These are phyloP conservation scores for Conops quadrifasciatus DNA, from an alignment of 2,888 invertebrate genomes.

Conservation along the genomic window DNA sequence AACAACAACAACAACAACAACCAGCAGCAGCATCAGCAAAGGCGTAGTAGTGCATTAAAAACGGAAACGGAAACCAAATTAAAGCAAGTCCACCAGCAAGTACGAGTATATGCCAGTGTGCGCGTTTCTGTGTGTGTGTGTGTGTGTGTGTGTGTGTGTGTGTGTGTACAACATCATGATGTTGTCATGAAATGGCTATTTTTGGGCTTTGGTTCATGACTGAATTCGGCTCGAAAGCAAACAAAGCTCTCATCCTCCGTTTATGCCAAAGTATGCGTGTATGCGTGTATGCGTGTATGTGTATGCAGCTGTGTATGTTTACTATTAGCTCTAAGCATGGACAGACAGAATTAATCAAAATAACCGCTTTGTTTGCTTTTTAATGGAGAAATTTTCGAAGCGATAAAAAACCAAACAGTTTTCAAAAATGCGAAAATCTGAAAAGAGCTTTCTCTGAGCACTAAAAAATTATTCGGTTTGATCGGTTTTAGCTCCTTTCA, in stretches of 20 bases:
- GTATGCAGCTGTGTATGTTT: neutral
- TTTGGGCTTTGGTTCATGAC: neutral
- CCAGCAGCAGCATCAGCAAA: too few species aligned
- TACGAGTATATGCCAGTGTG: neutral
- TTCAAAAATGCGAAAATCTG: too few species aligned
- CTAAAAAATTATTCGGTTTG: too few species aligned
- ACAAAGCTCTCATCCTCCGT: neutral
- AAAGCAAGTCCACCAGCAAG: neutral
- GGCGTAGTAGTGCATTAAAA: neutral
- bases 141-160: neutral
- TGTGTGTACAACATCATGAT: neutral
- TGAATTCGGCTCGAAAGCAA: neutral
- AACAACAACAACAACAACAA: too few species aligned
- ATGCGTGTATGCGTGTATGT: neutral
- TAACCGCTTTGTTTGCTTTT: too few species aligned
- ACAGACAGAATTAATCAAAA: too few species aligned
- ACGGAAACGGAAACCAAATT: constrained; percentile 12
- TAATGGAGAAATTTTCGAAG: too few species aligned
- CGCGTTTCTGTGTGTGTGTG: neutral
- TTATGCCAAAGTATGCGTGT: neutral
- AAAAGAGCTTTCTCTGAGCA: too few species aligned
- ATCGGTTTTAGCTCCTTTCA: too few species aligned
- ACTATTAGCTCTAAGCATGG: neutral
- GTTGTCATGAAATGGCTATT: neutral
- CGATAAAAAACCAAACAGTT: too few species aligned